A percentile compares a stretch with the other conserved stretches of the same genome.
These are phyloP conservation scores for Carollia perspicillata DNA, from an alignment of 2,113 vertebrate genomes.

Conservation along the genomic window DNA sequence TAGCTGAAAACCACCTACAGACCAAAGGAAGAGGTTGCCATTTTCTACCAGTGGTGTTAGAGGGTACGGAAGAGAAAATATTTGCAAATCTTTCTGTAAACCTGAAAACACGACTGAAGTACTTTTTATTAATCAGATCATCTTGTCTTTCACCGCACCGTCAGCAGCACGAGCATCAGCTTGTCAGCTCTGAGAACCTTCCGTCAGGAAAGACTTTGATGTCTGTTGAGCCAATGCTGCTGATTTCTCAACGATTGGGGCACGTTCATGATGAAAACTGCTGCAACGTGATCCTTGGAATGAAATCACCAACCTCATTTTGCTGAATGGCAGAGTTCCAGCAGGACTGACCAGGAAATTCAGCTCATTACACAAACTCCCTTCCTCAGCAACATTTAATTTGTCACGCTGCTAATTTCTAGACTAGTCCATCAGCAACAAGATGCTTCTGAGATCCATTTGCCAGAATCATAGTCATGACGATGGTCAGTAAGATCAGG, in stretches of 20 bases:
- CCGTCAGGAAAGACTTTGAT: constrained; percentile 47
- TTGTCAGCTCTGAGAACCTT: constrained; percentile 21
- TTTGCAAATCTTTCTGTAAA: constrained; percentile 27
- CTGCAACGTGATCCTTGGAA: constrained; percentile 51
- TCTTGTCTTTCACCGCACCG: background rate
- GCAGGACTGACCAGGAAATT: constrained; percentile 43
- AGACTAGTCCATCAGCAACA: background rate
- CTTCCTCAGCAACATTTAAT: constrained; percentile 53
- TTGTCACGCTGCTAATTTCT: constrained; percentile 55
- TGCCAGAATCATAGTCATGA: background rate
- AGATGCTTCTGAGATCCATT: constrained; percentile 38
- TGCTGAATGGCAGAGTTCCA: constrained; percentile 57
- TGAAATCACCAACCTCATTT: constrained; percentile 54
- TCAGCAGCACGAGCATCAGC: background rate
- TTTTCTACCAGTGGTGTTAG: background rate
- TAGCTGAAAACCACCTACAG: background rate
- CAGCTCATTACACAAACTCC: constrained; percentile 29
- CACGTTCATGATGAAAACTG: constrained; percentile 63
- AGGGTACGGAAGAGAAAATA: constrained; percentile 28
- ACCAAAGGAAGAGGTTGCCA: background rate
- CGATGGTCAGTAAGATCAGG: background rate
- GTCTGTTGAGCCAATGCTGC: constrained; percentile 53
- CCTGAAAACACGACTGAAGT: constrained; percentile 12
- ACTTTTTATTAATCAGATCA: background rate
- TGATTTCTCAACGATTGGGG: constrained; percentile 45